Base-by-base conservation (phyloP, 2,888 invertebrate species). In the Meliscaeva auricollis region DNA sequence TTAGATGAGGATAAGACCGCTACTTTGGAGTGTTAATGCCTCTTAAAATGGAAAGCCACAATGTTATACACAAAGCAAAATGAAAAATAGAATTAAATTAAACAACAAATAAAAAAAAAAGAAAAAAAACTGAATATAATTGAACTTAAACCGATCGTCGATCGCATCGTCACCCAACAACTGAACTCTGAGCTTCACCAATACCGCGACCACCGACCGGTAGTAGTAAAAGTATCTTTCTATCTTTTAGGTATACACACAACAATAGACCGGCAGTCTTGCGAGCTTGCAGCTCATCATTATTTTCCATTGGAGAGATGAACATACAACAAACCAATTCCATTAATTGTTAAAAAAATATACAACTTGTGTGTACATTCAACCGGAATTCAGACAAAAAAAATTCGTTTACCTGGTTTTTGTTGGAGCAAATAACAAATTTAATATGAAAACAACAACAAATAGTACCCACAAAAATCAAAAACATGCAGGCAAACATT, bases 311-410 rank as follows among this genome's bases (percentile, higher is more conserved):
- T 22, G 17, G 50, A 64, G 66, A 79, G 75, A 76, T 84, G 64
- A 58, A 46, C 70, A 76, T 11, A 9, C 9, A 38, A 8, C 72
- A 79, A 62, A 69, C 58, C 79, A 75, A 72, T 84, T 60, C 66
- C 79, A 76, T 84, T 77, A 76, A 73, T 80, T 79, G 60, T 72
- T 69, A 54, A 68, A 6, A 8, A 6, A 20, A 50, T 22, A n/a
- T 58, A 62, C 69, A 44, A 60, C 52, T 68, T 79, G 32, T 60
- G 74, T 76, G 77, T 68, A 84, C 84, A 75, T 80, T 84, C 84
- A 76, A 80, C 80, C 80, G 84, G 84, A 46, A 72, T 84, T 54
- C 52, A 79, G 69, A 83, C 22, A 32, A 54, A 8, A 38, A 44
- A 64, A 35, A 48, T 48, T 30, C 44, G 60, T 52, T 79, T 74